Conservation (phyloP, 2,113 vertebrate genomes). For the Phaethon lepturus region DNA sequence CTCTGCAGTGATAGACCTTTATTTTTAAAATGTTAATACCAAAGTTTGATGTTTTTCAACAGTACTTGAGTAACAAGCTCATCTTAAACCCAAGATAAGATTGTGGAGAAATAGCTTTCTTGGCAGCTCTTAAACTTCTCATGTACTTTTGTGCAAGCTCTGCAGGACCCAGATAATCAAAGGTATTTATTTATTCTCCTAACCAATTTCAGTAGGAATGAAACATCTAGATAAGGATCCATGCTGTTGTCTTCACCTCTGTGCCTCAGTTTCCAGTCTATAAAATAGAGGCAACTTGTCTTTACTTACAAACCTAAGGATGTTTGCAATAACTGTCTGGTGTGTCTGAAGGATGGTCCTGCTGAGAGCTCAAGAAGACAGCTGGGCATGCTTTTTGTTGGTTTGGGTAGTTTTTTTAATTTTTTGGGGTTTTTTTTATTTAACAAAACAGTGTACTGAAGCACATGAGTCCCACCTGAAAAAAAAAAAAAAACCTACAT, state of each 20-base stretch:
- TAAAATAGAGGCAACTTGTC: not conserved
- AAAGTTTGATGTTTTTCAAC: not conserved
- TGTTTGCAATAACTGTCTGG: not conserved
- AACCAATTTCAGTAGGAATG: not conserved
- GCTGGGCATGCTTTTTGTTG: not conserved
- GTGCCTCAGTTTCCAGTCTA: not conserved
- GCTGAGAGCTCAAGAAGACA: not conserved
- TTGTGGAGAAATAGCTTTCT: not conserved
- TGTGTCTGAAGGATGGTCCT: not conserved
- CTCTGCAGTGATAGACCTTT: not conserved
- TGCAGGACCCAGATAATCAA: not conserved
- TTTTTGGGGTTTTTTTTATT: not conserved
- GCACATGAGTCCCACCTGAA: not conserved
- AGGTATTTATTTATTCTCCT: not conserved
- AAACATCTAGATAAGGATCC: not conserved
- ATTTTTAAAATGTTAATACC: not conserved
- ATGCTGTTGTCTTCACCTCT: not conserved
- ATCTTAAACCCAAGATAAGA: not conserved
- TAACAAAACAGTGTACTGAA: not conserved
- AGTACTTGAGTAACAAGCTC: not conserved
- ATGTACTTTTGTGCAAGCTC: not conserved
- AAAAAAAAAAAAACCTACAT: not conserved
- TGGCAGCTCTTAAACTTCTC: not conserved
- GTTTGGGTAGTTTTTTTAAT: not conserved
- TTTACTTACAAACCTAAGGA: fast-evolving